Percentiles rank a stretch among this genome's conserved stretches.
Conservation (phyloP, 2,888 invertebrate genomes). For the Salticus scenicus region DNA sequence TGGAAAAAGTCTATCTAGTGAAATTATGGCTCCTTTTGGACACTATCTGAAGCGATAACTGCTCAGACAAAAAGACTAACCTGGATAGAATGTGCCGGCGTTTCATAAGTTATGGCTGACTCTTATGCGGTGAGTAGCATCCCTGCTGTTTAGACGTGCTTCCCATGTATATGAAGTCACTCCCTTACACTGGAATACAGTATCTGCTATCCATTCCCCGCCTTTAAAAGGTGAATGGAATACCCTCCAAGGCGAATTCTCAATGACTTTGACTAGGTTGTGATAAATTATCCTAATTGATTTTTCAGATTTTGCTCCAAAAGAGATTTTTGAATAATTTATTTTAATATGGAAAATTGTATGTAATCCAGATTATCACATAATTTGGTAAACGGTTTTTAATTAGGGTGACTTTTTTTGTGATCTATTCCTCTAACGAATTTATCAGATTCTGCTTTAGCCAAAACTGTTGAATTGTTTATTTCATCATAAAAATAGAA, state of each 20-base stretch:
- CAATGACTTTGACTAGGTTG: background rate
- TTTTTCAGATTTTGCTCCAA: background rate
- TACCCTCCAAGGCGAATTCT: background rate
- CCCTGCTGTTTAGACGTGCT: slow-evolving; percentile 54
- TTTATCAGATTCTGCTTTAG: too few relatives aligned
- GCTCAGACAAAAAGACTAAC: slow-evolving; percentile 26
- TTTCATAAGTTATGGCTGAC: slow-evolving; percentile 45
- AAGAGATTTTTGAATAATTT: too few relatives aligned
- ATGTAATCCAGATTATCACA: too few relatives aligned
- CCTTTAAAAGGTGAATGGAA: background rate
- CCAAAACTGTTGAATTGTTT: too few relatives aligned
- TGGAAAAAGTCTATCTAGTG: slow-evolving; percentile 56
- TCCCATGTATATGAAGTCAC: slow-evolving; percentile 52
- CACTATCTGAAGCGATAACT: slow-evolving; percentile 62
- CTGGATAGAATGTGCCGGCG: slow-evolving; percentile 3
- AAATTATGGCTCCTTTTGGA: slow-evolving; percentile 57
- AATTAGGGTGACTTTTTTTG: too few relatives aligned
- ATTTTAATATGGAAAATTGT: too few relatives aligned
- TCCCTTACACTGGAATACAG: slow-evolving; percentile 29
- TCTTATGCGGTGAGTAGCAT: slow-evolving; percentile 37
- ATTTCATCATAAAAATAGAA: too few relatives aligned
- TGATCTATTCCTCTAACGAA: too few relatives aligned
- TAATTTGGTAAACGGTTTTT: too few relatives aligned
- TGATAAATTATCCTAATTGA: background rate
- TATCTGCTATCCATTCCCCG: background rate